Evolutionary conservation across 2,797 vertebrate genomes (phyloP).

Genomic region (Pempheris klunzingeri): DNA sequence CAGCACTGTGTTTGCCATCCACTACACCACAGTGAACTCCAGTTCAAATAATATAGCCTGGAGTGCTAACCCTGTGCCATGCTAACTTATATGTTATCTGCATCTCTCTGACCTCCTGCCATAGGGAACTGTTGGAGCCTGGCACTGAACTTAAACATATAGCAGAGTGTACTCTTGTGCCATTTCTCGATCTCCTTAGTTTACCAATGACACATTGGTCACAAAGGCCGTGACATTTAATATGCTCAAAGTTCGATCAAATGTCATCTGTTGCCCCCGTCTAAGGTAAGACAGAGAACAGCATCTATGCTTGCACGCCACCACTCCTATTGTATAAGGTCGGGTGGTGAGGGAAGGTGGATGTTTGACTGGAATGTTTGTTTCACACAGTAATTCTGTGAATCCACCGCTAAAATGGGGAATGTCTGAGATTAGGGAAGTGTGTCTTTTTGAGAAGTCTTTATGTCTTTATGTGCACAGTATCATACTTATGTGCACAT

Average conservation of each 20-base stretch:
- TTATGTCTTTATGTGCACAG: conserved; percentile 47
- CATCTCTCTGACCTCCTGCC: conserved; percentile 55
- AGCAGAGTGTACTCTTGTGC: conserved; percentile 12
- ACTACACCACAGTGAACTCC: conserved; percentile 45
- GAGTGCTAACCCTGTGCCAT: conserved; percentile 45
- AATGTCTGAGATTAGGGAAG: conserved; percentile 66
- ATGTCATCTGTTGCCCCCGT: conserved; percentile 50
- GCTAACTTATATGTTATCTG: conserved; percentile 61
- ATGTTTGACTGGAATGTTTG: conserved; percentile 52
- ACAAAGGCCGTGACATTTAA: conserved; percentile 62
- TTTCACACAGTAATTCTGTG: conserved; percentile 48
- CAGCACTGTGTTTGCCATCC: conserved; percentile 53
- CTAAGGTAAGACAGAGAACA: conserved; percentile 30
- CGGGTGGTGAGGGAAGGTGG: conserved; percentile 34
- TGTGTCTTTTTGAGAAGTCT: conserved; percentile 60
- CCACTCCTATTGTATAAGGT: conserved; percentile 22
- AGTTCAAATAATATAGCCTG: conserved; percentile 57
- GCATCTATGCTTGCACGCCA: conserved; percentile 19
- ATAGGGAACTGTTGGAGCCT: conserved; percentile 20
- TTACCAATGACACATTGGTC: conserved; percentile 19
- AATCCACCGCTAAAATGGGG: conserved; percentile 58
- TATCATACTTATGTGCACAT: conserved; percentile 29
- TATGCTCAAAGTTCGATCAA: conserved; percentile 67
- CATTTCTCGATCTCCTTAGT: neutral
- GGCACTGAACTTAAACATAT: conserved; percentile 22